Evolutionary conservation across 92 coral and sea anemone species (phyloP).

Genomic region (Zoanthus sociatus): DNA sequence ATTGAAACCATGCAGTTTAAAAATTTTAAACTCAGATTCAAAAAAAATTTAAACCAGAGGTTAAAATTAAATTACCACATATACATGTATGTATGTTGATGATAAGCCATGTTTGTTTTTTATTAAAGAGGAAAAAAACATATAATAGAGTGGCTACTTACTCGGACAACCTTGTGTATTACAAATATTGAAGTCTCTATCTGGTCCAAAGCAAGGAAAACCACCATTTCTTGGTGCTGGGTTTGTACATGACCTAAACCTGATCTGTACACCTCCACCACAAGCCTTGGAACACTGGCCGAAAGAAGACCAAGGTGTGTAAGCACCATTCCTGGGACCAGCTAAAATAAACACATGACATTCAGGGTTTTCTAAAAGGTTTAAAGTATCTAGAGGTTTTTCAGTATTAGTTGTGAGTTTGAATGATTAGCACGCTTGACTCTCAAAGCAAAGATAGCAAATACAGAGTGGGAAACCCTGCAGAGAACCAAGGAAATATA

Average conservation of each 20-base stretch:
- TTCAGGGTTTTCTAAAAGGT: too few relatives aligned
- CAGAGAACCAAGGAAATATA: too few relatives aligned
- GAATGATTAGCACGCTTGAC: too few relatives aligned
- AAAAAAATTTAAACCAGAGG: too few relatives aligned
- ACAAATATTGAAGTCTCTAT: neutral
- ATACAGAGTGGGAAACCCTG: too few relatives aligned
- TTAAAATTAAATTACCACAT: too few relatives aligned
- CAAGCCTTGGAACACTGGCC: constrained; percentile 11
- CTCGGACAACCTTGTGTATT: neutral
- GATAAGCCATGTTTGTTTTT: neutral
- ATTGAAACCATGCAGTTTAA: too few relatives aligned
- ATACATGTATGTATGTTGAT: neutral
- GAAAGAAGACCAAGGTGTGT: neutral
- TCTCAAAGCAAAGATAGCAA: too few relatives aligned
- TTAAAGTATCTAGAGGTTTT: too few relatives aligned
- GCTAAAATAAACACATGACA: neutral
- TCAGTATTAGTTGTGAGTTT: too few relatives aligned
- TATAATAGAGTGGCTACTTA: neutral
- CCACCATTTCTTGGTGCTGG: neutral
- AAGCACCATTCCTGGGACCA: neutral
- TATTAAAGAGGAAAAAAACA: neutral
- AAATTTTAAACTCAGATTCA: too few relatives aligned
- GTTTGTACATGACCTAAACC: constrained; percentile 4
- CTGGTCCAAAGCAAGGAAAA: neutral
- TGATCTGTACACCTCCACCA: neutral